Evolutionary conservation across 2,888 invertebrate genomes (phyloP), one percentile per base, ranked within the genome.

Genomic region (Stegophylla sp.): DNA sequence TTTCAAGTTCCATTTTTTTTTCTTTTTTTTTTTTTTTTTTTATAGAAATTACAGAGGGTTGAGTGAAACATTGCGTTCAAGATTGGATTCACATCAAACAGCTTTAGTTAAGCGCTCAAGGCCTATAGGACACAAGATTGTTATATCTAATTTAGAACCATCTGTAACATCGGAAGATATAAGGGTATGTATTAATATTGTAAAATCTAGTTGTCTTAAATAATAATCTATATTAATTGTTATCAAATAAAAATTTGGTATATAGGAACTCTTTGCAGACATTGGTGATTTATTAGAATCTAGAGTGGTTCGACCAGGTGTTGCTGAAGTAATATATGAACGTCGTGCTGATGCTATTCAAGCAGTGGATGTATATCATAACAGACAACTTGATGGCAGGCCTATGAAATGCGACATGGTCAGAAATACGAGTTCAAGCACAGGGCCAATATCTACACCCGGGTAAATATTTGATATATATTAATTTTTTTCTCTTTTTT

Each of bases 301-400:
- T 0, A 91, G 93, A 84, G 88, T 97, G 84, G 92, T 95, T 17
- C 91, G 95, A 64, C 92, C 93, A 0, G 97, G 97, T 0, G 92
- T 93, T 2, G 97, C 96, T 0, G 96, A 97, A 88, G 96, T 97
- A 1, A 93, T 96, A 84, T 97, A 95, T 86, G 92, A 93, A 85
- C 91, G 91, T 64, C 89, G 93, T 84, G 92, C 93, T 84, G 95
- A 96, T 87, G 97, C 97, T 45, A 91, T 94, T 85, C 92, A 92
- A 86, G 96, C 97, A 1, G 95, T 96, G 3, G 95, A 96, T 85
- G 92, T 95, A 76, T 97, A 97, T 87, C 96, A 97, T 86, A 96
- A 96, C 87, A 89, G 97, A 73, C 95, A 96, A 86, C 88, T 97
- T 63, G 97, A 97, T 88, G 96, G 96, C 1, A 94, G 94, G 85